phyloP scores from a whole-genome alignment of 2,797 vertebrate species.

The Sebastes steindachneri region DNA sequence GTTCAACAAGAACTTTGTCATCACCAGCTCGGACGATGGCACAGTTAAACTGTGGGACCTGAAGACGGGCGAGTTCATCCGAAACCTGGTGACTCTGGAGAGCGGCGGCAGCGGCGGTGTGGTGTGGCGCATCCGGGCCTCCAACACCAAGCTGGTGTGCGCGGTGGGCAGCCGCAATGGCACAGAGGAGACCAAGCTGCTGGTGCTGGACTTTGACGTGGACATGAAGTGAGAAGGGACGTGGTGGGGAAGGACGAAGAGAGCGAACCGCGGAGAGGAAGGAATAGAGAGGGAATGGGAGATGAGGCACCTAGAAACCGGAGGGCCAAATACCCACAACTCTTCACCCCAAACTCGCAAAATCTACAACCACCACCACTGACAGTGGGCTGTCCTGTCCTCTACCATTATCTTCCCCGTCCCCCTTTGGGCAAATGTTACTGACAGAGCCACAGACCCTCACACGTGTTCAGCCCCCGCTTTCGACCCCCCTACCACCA shows the following conservation, averaged over 20 bases:
- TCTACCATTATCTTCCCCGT: conserved; percentile 58
- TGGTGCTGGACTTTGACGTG: conserved; percentile 99
- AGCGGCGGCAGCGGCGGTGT: conserved; percentile 99
- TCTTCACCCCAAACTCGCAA: conserved; percentile 68
- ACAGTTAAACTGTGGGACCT: conserved; percentile 99
- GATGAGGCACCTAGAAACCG: conserved; percentile 46
- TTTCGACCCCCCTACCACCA: conserved; percentile 35
- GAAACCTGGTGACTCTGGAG: conserved; percentile 99
- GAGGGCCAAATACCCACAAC: conserved; percentile 44
- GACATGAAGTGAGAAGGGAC: conserved; percentile 94
- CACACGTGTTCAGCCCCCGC: conserved; percentile 43
- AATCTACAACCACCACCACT: conserved; percentile 69
- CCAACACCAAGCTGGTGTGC: conserved; percentile 99
- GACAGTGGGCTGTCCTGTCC: conserved; percentile 74
- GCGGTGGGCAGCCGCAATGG: conserved; percentile 99
- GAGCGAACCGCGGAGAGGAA: conserved; percentile 36
- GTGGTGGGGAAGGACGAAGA: conserved; percentile 39
- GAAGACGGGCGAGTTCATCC: conserved; percentile 99
- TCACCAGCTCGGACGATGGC: conserved; percentile 99
- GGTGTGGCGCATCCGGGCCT: conserved; percentile 98
- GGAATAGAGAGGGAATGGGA: conserved; percentile 41
- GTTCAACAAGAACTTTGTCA: conserved; percentile 99
- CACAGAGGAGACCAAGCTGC: conserved; percentile 99
- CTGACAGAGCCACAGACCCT: conserved; percentile 72
- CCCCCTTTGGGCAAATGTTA: conserved; percentile 54